Base-by-base conservation (phyloP, 37 sponge, comb jelly and placozoan species). In the Petrosia ficiformis region DNA sequence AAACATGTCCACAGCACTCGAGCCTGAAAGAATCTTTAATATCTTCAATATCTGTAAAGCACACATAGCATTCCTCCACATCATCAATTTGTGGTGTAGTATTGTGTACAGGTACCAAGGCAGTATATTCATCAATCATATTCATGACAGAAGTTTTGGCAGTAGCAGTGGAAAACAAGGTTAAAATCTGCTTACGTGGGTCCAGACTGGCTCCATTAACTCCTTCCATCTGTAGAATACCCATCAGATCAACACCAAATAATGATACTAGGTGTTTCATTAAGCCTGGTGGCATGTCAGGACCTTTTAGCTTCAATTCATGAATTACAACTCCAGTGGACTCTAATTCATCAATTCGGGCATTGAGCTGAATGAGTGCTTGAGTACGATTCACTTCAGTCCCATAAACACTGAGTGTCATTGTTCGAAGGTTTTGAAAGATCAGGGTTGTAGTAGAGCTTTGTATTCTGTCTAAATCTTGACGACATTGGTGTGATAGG, bases 1-100 rank as follows among this genome's bases (percentile, higher is more conserved):
- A 90, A 6, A 54, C 75, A 76, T 90, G 90, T 5, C 90, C 90
- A 90, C 90, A 90, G 68, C 58, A 80, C 48, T 85, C 86, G 1
- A 90, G 58, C 24, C 77, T 38, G 42, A 43, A 79, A 3, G 67
- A 14, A 28, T 74, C 63, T 2, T 35, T 58, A 1, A n/a, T 10
- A 16, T 74, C 74, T 34, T 71, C 82, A 0, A 72, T 39, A 2
- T 65, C 42, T 24, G 56, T 60, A 38, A 70, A 71, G n/a, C 77
- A 66, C 0, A 28, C 64, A 78, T 52, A 77, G 39, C 89, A 88
- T 24, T 72, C 71, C 54, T 39, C 35, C 34, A 41, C 41, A 44
- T 73, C 42, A 19, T 74, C 43, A 34, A 42, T 77, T 8, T 1
- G 21, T 44, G 22, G 3, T 1, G 33, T 40, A 35, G 38, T 24